Evolutionary conservation across 35 echinoderm and acorn worm species (phyloP), one percentile per base, ranked within the genome.

Genomic region (Lytechinus pictus): DNA sequence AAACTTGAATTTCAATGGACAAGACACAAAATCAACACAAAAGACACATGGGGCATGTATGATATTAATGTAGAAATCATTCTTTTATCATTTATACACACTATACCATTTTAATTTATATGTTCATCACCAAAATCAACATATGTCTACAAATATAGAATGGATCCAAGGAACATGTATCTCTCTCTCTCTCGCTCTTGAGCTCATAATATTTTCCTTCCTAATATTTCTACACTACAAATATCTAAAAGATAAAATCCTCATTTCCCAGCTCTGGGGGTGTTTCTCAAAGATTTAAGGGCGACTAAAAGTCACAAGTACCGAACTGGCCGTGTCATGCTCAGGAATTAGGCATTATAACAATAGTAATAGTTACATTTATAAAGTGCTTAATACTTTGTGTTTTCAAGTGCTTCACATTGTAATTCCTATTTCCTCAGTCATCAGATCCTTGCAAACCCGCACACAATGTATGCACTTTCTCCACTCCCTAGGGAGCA

Each of bases 41-140:
- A 44, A 90, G 88, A 90, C 88, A 90, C 28, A 52, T 24, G 52
- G 33, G 33, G n/a, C 52, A 44, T 90, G 9, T 52, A 90, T 90
- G 88, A 90, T 90, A 44, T 90, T 90, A 90, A 90, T 90, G 88
- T 90, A 90, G 88, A 90, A 90, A 90, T 90, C 88, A 90, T 44
- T 90, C 88, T 90, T 90, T 90, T 52, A 12, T 90, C 16, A 90
- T 90, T 90, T 90, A 90, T 90, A 90, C 88, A 90, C 88, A 90
- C 88, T 90, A 90, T 90, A 90, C 27, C 88, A 44, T 90, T 54
- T 54, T 44, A 90, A 52, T 90, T 90, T 90, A 52, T 90, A 54
- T 54, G 88, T 90, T 54, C 88, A 90, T 90, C 52, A 90, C 52
- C 88, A 52, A 51, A 27, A 90, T 52, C 88, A 90, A 90, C 88